These are phyloP conservation scores for Patella ulyssiponensis DNA, from an alignment of 2,888 invertebrate species.

Conservation along the genomic window DNA sequence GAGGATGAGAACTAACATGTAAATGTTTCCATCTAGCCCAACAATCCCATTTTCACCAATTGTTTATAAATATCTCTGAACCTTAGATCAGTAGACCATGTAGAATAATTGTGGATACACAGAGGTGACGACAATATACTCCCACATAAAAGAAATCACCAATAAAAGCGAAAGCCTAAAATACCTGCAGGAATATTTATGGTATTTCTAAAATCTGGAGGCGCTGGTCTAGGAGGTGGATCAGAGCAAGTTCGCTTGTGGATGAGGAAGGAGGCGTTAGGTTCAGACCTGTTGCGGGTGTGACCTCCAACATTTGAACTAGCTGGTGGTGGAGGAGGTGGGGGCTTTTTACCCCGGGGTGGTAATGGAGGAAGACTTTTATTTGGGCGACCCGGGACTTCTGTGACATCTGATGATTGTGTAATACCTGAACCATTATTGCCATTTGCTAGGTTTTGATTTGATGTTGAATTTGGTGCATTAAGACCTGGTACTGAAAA, in stretches of 20 bases:
- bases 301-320: constrained; percentile 41
- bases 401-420: not conserved
- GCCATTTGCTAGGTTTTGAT: constrained; percentile 15
- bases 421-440: constrained; percentile 8
- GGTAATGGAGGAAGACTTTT: constrained; percentile 49
- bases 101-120: too few species aligned
- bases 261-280: constrained; percentile 47
- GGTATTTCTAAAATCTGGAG: constrained; percentile 45
- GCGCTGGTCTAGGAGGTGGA: constrained; percentile 61
- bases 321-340: constrained; percentile 45
- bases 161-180: too few species aligned
- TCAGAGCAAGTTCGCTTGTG: constrained; percentile 71
- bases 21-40: too few species aligned
- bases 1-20: too few species aligned
- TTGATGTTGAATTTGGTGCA: constrained; percentile 19
- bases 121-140: too few species aligned
- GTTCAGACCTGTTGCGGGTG: constrained; percentile 56
- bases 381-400: not conserved
- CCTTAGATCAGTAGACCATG: too few species aligned
- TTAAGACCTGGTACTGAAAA: constrained; percentile 29
- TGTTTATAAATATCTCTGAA: too few species aligned
- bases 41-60: too few species aligned
- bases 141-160: too few species aligned
- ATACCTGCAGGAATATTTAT: constrained; percentile 31
- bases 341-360: constrained; percentile 49